Percentiles rank a stretch among this genome's conserved stretches.
phyloP scores from a whole-genome alignment of 2,888 invertebrate genomes.

The Mactromeris polynyma region DNA sequence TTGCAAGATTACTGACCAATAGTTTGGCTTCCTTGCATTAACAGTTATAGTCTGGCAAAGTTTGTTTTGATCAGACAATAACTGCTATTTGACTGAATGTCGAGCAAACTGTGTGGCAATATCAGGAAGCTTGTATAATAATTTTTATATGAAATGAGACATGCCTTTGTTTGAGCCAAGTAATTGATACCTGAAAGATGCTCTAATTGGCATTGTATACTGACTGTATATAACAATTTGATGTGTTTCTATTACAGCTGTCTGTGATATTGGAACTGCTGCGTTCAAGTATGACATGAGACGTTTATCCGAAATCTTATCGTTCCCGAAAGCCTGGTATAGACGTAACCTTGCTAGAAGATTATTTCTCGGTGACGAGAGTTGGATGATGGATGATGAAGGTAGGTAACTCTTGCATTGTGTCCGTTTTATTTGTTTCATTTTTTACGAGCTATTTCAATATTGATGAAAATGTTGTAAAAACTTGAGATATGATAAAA shows the following conservation, averaged over 20 bases:
- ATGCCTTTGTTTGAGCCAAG: too few relatives aligned
- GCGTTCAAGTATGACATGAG: constrained; percentile 99
- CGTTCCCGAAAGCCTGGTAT: constrained; percentile 99
- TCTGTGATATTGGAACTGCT: constrained; percentile 95
- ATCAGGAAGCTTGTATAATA: too few relatives aligned
- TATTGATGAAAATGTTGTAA: neutral
- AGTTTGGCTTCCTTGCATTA: too few relatives aligned
- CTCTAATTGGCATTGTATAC: too few relatives aligned
- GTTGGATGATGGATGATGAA: constrained; percentile 87
- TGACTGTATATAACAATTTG: too few relatives aligned
- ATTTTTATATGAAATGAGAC: too few relatives aligned
- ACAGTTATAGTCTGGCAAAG: too few relatives aligned
- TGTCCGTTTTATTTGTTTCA: neutral
- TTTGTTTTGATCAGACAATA: too few relatives aligned
- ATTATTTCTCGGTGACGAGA: constrained; percentile 92
- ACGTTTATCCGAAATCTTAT: constrained; percentile 97
- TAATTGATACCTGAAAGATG: too few relatives aligned
- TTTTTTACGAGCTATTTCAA: neutral
- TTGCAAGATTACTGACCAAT: too few relatives aligned
- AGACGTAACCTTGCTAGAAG: constrained; percentile 94
- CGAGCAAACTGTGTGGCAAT: too few relatives aligned
- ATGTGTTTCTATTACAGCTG: constrained; percentile 89
- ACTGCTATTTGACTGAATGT: too few relatives aligned
- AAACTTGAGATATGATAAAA: neutral
- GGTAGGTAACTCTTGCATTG: constrained; percentile 65